Percentiles rank a stretch among this genome's conserved stretches.
Conservation (phyloP, 2,797 vertebrate genomes). For the Leptodactylus fallax region DNA sequence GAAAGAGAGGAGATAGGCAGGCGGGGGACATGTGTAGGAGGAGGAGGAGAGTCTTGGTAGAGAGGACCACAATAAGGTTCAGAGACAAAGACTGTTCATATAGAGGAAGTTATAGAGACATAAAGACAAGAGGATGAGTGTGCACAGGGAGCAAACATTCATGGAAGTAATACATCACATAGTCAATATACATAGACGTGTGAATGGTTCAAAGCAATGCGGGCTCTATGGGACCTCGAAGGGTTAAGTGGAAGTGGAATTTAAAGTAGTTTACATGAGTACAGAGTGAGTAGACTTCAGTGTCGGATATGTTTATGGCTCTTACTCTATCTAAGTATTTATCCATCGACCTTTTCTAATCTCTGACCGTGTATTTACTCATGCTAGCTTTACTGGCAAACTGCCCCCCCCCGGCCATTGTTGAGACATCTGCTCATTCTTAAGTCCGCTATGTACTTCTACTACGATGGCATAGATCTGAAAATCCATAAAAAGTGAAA, state of each 20-base stretch:
- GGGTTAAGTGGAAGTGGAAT: not conserved
- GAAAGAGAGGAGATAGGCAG: slow-evolving; percentile 67
- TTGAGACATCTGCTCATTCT: too few species aligned
- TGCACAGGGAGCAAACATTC: not conserved
- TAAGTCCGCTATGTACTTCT: too few species aligned
- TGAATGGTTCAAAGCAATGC: not conserved
- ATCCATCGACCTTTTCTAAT: not conserved
- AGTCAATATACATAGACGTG: not conserved
- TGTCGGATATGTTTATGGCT: not conserved
- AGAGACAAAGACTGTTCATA: not conserved
- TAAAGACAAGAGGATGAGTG: not conserved
- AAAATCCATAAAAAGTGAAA: too few species aligned
- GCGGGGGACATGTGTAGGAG: slow-evolving; percentile 59
- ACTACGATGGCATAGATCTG: too few species aligned
- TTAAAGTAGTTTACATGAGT: slow-evolving; percentile 7
- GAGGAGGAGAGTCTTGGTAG: not conserved
- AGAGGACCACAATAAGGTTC: slow-evolving; percentile 41
- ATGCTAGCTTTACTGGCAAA: not conserved
- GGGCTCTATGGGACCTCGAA: not conserved
- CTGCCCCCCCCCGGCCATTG: not conserved
- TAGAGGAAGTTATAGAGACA: slow-evolving; percentile 33
- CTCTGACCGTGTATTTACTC: not conserved
- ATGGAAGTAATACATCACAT: slow-evolving; percentile 15
- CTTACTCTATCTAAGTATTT: not conserved
- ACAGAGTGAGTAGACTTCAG: slow-evolving; percentile 3